Percentiles rank a stretch among this genome's conserved stretches.
phyloP scores from a whole-genome alignment of 2,113 vertebrate genomes.

The Colinus virginianus region DNA sequence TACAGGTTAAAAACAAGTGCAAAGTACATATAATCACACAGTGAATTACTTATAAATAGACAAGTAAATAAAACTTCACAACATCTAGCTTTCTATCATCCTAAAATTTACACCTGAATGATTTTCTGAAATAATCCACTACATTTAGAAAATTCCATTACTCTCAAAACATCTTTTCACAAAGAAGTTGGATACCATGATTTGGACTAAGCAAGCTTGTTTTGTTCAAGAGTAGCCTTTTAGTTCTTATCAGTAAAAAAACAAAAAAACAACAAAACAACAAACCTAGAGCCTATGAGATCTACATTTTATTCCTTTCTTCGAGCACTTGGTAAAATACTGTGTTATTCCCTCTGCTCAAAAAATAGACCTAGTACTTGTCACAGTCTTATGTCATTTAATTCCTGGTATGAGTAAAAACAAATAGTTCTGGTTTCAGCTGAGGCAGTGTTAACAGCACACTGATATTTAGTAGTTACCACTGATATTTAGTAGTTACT shows the following conservation, averaged over 20 bases:
- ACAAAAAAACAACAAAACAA: too few species aligned
- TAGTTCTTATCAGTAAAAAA: not conserved
- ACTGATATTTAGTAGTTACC: too few species aligned
- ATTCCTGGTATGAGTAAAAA: not conserved
- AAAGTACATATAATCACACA: constrained; percentile 6
- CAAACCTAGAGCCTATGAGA: not conserved
- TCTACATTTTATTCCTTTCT: not conserved
- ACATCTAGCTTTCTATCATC: not conserved
- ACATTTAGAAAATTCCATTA: not conserved
- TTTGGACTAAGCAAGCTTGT: constrained; percentile 17
- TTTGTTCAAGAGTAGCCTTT: constrained; percentile 1
- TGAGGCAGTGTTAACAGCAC: too few species aligned
- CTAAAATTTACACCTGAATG: not conserved
- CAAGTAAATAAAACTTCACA: not conserved
- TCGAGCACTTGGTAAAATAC: not conserved
- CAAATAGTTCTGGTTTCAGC: not conserved
- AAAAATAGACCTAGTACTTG: not conserved
- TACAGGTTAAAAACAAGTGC: not conserved
- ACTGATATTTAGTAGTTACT: too few species aligned
- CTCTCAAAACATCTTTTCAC: constrained; percentile 1
- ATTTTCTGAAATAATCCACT: constrained; percentile 11
- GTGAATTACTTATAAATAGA: constrained; percentile 7
- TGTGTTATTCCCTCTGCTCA: not conserved
- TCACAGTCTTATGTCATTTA: not conserved
- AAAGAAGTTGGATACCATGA: constrained; percentile 1